Evolutionary conservation across 2,797 vertebrate genomes (phyloP), one percentile per base, ranked within the genome.

Genomic region (Smutsia temminckii): DNA sequence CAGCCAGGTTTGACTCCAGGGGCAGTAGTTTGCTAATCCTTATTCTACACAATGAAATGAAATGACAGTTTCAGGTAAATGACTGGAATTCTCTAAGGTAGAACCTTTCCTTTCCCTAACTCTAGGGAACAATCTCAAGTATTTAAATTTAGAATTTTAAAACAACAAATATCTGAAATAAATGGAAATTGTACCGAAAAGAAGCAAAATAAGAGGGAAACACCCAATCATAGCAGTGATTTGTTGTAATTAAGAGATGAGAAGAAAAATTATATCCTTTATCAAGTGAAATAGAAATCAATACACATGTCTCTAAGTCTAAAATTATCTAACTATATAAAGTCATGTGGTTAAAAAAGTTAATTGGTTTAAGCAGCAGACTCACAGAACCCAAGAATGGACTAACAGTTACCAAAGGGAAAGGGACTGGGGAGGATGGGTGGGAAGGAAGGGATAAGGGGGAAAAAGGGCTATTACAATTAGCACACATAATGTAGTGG

Each of bases 131-230:
- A 74, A 77, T 46, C 6, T 71, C 42, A 72, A 49, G 34, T 69
- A 85, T 94, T 93, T 91, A 57, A 78, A 66, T 84, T 92, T 85
- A 61, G 32, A 87, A 92, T 91, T 84, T 83, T 81, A 96, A 46
- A 69, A 66, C 53, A 63, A 68, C 25, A 64, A 34, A 4, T 81
- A 42, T 84, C 40, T 93, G n/a, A 77, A 92, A 66, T 85, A 74
- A 88, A 66, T 90, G 49, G 21, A 80, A 79, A 88, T 86, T 85
- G 2, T 27, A 55, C 40, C 86, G 16, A 95, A 91, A 93, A 75
- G 25, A 81, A 94, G 32, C 18, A 92, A 91, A 89, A 51, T 51
- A 32, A 3, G 5, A 92, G 7, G 8, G 11, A 93, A 83, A 25
- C 1, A 61, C 25, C 17, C 29, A 85, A 66, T 66, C 7, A 17